Evolutionary conservation across 1,140 invertebrate genomes (phyloP), one percentile per base, ranked within the genome.

Genomic region (Prorops nasuta): DNA sequence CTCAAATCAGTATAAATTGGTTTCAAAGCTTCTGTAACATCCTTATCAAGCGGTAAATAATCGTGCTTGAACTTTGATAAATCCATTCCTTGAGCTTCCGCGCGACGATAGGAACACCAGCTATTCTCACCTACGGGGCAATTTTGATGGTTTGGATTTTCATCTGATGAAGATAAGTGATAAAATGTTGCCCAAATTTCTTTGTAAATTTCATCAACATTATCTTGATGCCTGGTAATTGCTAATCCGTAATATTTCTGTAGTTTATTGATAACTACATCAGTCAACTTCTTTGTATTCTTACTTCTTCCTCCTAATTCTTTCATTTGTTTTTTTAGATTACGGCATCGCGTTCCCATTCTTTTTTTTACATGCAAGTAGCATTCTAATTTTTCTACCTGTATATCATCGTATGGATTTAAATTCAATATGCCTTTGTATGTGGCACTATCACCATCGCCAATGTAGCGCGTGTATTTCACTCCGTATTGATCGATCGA

Each of bases 401-500:
- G 8, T 44, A 1, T 7, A 20, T 15, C 21, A 44, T 19, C 24
- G 10, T 28, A 28, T 6, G 24, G 24, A 28, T 28, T 10, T 10
- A 28, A 4, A 28, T 10, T 6, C 24, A 54, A 15, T 17, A 64
- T 51, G n/a, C 24, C 48, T 39, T 50, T 56, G 43, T 45, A 57
- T 20, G 57, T 61, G 49, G 59, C 63, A 2, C 43, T 54, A 36
- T 65, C 56, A 2, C 57, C 62, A 48, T 67, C 64, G 18, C 64
- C 56, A 16, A 63, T 54, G 31, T 67, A 67, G 12, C 50, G 54
- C 8, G 15, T 18, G 56, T 63, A 42, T 34, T 53, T 44, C 16
- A 35, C 42, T 9, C 50, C 56, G 24, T 28, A 10, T 28, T 28
- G 4, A 4, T 28, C 24, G 10, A 28, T 10, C 24, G 24, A 28